Percentiles rank a stretch among this genome's conserved stretches.
Conservation (phyloP, 1,140 invertebrate genomes). For the Ceratoteleas bidentatus region DNA sequence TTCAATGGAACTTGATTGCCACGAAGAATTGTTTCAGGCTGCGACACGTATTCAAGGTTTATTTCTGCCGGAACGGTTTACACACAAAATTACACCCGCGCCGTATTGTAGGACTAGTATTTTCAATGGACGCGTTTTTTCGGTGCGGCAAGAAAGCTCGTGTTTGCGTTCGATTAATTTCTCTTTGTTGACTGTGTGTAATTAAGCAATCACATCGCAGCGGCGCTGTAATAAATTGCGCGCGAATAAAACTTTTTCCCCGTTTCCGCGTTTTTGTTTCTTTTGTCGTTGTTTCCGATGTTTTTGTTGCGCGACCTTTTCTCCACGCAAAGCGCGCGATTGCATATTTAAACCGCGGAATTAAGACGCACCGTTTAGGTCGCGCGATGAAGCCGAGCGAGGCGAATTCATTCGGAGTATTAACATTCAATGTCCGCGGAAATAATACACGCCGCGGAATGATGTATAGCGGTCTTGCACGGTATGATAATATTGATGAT, state of each 20-base stretch:
- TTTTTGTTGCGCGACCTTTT: too few species aligned
- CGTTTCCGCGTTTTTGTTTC: conserved; percentile 28
- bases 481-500: conserved; percentile 59
- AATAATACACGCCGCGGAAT: conserved; percentile 25
- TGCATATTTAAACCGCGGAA: too few species aligned
- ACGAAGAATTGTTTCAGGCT: conserved; percentile 63
- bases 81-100: conserved; percentile 56
- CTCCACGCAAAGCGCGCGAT: too few species aligned
- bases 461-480: conserved; percentile 48
- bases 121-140: conserved; percentile 53
- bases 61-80: conserved; percentile 52
- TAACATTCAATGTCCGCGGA: conserved; percentile 39
- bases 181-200: conserved; percentile 49
- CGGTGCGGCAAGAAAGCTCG: conserved; percentile 30
- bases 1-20: conserved; percentile 62
- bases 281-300: background rate
- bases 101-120: conserved; percentile 39
- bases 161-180: conserved; percentile 63
- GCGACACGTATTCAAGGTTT: conserved; percentile 60
- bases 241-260: conserved; percentile 21
- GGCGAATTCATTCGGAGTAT: conserved; percentile 28
- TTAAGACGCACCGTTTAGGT: too few species aligned
- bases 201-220: conserved; percentile 36
- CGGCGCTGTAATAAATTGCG: conserved; percentile 40
- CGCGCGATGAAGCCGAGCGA: too few species aligned